These are phyloP conservation scores for Ochlodes sylvanus DNA, from an alignment of 2,888 invertebrate genomes.

Conservation along the genomic window DNA sequence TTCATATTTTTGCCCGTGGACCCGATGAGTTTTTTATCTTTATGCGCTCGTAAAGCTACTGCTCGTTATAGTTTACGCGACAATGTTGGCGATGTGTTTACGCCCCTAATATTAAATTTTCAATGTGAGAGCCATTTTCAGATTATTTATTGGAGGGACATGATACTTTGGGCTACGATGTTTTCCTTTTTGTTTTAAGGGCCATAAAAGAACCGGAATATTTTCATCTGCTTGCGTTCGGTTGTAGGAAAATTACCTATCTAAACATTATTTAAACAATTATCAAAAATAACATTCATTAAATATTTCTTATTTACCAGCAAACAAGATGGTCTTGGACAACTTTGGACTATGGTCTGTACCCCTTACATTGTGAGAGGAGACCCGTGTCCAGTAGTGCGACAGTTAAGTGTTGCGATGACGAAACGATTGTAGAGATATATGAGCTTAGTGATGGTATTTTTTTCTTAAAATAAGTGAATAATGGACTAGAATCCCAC, in stretches of 20 bases:
- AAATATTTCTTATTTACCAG: too few relatives aligned
- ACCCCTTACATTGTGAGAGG: too few relatives aligned
- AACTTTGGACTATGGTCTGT: too few relatives aligned
- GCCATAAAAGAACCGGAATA: constrained; percentile 7
- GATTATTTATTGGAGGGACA: constrained; percentile 60
- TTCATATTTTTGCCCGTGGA: constrained; percentile 71
- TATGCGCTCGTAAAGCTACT: constrained; percentile 75
- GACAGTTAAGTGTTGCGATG: too few relatives aligned
- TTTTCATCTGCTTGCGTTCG: constrained; percentile 40
- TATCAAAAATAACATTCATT: too few relatives aligned
- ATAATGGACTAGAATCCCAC: too few relatives aligned
- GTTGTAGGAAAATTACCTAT: neutral
- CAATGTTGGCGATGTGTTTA: constrained; percentile 75
- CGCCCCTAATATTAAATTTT: constrained; percentile 69
- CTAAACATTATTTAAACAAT: too few relatives aligned
- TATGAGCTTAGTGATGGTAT: too few relatives aligned
- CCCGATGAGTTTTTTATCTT: constrained; percentile 82
- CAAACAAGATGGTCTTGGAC: too few relatives aligned
- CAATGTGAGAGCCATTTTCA: constrained; percentile 60
- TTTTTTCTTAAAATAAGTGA: too few relatives aligned
- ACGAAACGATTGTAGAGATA: too few relatives aligned
- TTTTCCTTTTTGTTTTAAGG: constrained; percentile 23
- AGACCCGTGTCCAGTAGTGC: too few relatives aligned
- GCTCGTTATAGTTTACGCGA: constrained; percentile 73
- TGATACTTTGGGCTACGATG: constrained; percentile 46